These are phyloP conservation scores for Ovis canadensis DNA, from an alignment of 2,113 vertebrate species.

Conservation along the genomic window DNA sequence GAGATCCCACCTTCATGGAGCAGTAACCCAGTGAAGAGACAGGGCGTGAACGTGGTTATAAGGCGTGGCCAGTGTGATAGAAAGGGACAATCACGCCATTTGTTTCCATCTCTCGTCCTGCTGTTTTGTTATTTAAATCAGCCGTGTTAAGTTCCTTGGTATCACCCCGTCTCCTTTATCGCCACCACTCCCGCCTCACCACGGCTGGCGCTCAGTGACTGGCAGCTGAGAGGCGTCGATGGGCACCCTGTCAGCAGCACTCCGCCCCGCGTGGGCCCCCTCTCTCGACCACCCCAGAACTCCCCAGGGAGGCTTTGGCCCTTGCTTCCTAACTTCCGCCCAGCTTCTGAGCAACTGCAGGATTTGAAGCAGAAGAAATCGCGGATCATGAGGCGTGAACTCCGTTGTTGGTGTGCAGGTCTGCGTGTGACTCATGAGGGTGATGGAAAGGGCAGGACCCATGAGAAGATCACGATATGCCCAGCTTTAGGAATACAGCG, in stretches of 20 bases:
- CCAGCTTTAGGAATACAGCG: background rate
- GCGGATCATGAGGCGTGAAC: background rate
- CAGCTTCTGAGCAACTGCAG: background rate
- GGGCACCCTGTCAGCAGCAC: too few relatives aligned
- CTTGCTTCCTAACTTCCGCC: background rate
- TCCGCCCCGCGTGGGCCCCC: accelerated
- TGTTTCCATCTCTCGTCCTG: background rate
- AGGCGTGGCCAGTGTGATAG: background rate
- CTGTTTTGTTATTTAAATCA: background rate
- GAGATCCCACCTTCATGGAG: background rate
- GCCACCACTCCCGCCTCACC: background rate
- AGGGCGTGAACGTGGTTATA: background rate
- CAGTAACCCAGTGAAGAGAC: background rate
- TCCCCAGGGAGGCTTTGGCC: background rate
- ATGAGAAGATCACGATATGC: background rate
- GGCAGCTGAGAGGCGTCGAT: accelerated
- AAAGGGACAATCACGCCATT: background rate
- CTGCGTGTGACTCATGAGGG: background rate
- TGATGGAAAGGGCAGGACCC: background rate
- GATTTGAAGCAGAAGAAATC: background rate
- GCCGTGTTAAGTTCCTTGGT: background rate
- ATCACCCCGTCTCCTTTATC: background rate
- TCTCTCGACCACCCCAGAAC: background rate
- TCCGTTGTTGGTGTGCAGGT: background rate
- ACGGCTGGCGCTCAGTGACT: accelerated